Base-by-base conservation (phyloP, 2,113 vertebrate genomes). In the Pterophyllum scalare region DNA sequence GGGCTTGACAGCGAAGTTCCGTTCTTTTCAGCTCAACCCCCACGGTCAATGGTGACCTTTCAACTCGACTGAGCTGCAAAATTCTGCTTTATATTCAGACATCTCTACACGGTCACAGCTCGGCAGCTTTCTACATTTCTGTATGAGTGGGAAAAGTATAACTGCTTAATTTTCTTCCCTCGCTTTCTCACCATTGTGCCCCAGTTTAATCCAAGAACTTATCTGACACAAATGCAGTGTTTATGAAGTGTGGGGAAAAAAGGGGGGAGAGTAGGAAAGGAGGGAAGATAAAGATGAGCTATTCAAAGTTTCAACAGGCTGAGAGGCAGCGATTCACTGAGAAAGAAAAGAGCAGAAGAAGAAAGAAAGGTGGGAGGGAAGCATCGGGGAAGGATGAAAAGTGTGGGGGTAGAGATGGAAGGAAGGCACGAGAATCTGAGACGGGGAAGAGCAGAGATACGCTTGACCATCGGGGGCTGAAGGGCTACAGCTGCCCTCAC, bases 221-320 rank as follows among this genome's bases (percentile, higher is more conserved):
- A 80, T 75, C 49, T 22, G 46, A 61, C 7, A 82, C 59, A 79
- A 84, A 80, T 43, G 40, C 13, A 7, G 40, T 5, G 31, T 81
- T 89, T 52, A 83, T 83, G 61, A 80, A 24, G 60, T 75, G 54
- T 74, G 43, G 52, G 43, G n/a, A n/a, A n/a, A 26, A 28, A 43
- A 15, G 81, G 61, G 64, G 15, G 20, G 19, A 67, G 26, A 52
- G 43, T 6, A 13, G 9, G 12, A n/a, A 35, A 72, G 26, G 28
- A 56, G 49, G 58, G 35, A n/a, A 59, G 52, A 43, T 57, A 20
- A 40, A 58, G 54, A 61, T 4, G 52, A 82, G 52, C 46, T 64
- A 64, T 26, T 81, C 59, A 52, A 26, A 31, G n/a, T 15, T 77
- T 33, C 4, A 15, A 58, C 17, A 24, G 57, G 1, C 31, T 15